These are phyloP conservation scores for Momotus momota DNA, from an alignment of 2,797 vertebrate species.

Conservation along the genomic window DNA sequence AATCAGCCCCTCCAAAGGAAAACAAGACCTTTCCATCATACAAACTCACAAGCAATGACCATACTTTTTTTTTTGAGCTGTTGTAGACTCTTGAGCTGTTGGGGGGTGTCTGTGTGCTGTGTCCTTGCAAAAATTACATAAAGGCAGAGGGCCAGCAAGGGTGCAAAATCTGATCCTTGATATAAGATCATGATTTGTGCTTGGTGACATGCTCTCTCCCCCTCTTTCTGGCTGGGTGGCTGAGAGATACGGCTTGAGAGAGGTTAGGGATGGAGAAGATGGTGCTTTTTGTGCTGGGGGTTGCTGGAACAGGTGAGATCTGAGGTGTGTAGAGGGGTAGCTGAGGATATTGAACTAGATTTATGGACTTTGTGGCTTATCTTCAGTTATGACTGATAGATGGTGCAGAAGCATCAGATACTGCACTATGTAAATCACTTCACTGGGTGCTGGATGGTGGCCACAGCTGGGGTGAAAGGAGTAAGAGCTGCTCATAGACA, in stretches of 20 bases:
- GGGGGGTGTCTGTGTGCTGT: rapidly evolving
- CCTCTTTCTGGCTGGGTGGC: not conserved
- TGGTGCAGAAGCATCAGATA: not conserved
- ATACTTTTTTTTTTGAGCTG: rapidly evolving
- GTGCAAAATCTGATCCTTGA: not conserved
- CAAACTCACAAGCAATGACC: not conserved
- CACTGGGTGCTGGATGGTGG: not conserved
- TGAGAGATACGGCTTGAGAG: rapidly evolving
- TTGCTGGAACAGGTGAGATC: not conserved
- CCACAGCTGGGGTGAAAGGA: not conserved
- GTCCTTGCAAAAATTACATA: not conserved
- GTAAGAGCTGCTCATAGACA: not conserved
- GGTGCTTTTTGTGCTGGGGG: rapidly evolving
- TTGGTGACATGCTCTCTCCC: rapidly evolving
- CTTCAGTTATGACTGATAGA: not conserved
- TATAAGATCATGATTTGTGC: not conserved
- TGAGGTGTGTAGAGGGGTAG: rapidly evolving
- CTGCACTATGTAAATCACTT: not conserved
- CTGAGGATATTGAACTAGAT: not conserved
- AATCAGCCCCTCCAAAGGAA: not conserved
- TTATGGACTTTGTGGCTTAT: not conserved
- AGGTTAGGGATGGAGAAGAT: not conserved
- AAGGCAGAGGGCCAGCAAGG: not conserved
- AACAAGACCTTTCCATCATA: rapidly evolving
- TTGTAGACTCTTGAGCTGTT: rapidly evolving